phyloP scores from a whole-genome alignment of 2,888 invertebrate genomes.

The Scaptomyza polygonia region DNA sequence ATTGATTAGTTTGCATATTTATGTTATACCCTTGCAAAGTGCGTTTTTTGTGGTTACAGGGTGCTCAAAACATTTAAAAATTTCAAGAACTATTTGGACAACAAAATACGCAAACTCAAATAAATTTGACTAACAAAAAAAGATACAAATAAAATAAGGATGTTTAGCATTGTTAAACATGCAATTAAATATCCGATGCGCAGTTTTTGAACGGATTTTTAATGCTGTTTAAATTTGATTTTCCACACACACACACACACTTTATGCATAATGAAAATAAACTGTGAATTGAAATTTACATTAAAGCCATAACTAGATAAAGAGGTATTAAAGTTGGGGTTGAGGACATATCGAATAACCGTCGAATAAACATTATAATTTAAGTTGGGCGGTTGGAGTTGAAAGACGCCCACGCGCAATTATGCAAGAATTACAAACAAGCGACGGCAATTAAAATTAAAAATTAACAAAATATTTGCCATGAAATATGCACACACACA shows the following conservation, averaged over 20 bases:
- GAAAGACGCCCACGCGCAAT: slow-evolving; percentile 45
- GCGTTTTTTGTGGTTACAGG: not conserved
- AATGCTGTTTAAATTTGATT: slow-evolving; percentile 40
- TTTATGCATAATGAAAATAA: slow-evolving; percentile 49
- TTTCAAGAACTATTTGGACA: slow-evolving; percentile 2
- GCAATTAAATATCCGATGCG: slow-evolving; percentile 25
- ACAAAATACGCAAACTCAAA: too few relatives aligned
- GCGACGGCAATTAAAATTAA: slow-evolving; percentile 75
- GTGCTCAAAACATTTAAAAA: slow-evolving; percentile 14
- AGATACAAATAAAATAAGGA: too few relatives aligned
- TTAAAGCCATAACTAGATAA: slow-evolving; percentile 12
- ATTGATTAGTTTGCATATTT: not conserved
- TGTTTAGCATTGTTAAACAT: slow-evolving; percentile 37
- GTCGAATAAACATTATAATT: slow-evolving; percentile 61
- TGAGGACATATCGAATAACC: slow-evolving; percentile 14
- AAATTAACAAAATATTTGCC: slow-evolving; percentile 74
- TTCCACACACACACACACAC: slow-evolving; percentile 19
- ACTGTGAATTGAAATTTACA: slow-evolving; percentile 28
- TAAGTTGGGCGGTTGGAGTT: slow-evolving; percentile 1
- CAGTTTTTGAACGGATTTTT: slow-evolving; percentile 10
- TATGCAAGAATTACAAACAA: slow-evolving; percentile 73
- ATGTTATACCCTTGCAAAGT: not conserved
- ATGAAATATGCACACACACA: slow-evolving; percentile 30
- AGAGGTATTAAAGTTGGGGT: not conserved
- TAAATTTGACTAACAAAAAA: too few relatives aligned